Conservation (phyloP, 1,140 invertebrate species). For the Colletes gigas region DNA sequence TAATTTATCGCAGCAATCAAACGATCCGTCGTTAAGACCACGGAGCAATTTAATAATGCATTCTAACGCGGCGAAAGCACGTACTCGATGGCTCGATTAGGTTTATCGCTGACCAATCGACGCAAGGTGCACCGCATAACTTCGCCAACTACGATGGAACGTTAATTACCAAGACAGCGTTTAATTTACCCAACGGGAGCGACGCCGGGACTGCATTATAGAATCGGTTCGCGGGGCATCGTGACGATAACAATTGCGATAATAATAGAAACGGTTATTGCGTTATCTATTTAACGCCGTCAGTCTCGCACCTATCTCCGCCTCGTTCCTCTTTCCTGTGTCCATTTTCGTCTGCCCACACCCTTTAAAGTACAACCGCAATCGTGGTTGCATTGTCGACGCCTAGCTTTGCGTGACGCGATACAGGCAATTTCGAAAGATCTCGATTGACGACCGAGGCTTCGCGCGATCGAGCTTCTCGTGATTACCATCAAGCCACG, state of each 20-base stretch:
- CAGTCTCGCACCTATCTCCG: background rate
- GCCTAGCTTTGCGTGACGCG: slow-evolving; percentile 9
- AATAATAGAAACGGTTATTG: slow-evolving; percentile 31
- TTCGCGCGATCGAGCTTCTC: slow-evolving; percentile 26
- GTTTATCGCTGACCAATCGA: slow-evolving; percentile 28
- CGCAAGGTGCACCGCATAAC: background rate
- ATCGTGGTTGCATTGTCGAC: slow-evolving; percentile 5
- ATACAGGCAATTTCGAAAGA: slow-evolving; percentile 30
- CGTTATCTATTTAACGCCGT: background rate
- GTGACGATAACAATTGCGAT: background rate
- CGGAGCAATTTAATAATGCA: slow-evolving; percentile 17
- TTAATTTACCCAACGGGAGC: slow-evolving; percentile 15
- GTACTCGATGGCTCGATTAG: slow-evolving; percentile 5
- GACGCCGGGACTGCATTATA: background rate
- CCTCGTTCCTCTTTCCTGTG: background rate
- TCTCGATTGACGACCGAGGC: slow-evolving; percentile 11
- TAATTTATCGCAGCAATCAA: background rate
- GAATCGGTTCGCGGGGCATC: background rate
- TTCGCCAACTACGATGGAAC: slow-evolving; percentile 20
- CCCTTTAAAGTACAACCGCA: slow-evolving; percentile 1
- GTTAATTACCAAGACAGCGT: slow-evolving; percentile 40
- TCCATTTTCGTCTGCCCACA: too few species aligned
- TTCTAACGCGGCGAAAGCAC: background rate
- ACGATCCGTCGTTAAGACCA: background rate
- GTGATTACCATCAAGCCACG: slow-evolving; percentile 23